Evolutionary conservation across 2,888 invertebrate genomes (phyloP).

Genomic region (Netelia virgata): DNA sequence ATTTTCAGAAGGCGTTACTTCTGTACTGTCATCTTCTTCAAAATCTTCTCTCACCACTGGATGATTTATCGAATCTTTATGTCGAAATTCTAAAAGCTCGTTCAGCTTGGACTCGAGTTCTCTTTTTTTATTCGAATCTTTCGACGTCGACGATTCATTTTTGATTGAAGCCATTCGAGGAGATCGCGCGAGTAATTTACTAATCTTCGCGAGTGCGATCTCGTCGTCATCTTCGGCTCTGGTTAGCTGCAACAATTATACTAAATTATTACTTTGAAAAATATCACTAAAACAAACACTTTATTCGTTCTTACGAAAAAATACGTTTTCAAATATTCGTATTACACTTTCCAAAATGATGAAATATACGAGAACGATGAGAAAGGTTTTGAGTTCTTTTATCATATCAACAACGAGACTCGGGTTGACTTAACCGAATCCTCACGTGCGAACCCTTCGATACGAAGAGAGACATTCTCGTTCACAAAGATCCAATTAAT

Average conservation of each 20-base stretch:
- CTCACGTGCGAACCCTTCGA: slow-evolving; percentile 38
- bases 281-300: background rate
- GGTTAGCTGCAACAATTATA: slow-evolving; percentile 38
- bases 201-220: slow-evolving; percentile 56
- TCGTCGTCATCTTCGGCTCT: slow-evolving; percentile 60
- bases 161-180: slow-evolving; percentile 43
- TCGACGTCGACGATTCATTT: slow-evolving; percentile 22
- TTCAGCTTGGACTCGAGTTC: slow-evolving; percentile 60
- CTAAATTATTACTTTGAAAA: background rate
- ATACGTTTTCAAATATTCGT: background rate
- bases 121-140: slow-evolving; percentile 32
- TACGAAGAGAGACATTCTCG: slow-evolving; percentile 41
- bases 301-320: background rate
- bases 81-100: slow-evolving; percentile 59
- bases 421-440: slow-evolving; percentile 23
- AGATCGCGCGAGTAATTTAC: slow-evolving; percentile 53
- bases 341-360: slow-evolving; percentile 59
- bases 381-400: slow-evolving; percentile 47
- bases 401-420: slow-evolving; percentile 52
- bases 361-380: slow-evolving; percentile 54
- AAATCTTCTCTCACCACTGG: slow-evolving; percentile 27
- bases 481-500: background rate
- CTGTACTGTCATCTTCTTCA: slow-evolving; percentile 30
- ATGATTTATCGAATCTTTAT: slow-evolving; percentile 10
- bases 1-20: slow-evolving; percentile 26